Conservation (phyloP, 1,140 invertebrate genomes). For the Cotesia chilonis region DNA sequence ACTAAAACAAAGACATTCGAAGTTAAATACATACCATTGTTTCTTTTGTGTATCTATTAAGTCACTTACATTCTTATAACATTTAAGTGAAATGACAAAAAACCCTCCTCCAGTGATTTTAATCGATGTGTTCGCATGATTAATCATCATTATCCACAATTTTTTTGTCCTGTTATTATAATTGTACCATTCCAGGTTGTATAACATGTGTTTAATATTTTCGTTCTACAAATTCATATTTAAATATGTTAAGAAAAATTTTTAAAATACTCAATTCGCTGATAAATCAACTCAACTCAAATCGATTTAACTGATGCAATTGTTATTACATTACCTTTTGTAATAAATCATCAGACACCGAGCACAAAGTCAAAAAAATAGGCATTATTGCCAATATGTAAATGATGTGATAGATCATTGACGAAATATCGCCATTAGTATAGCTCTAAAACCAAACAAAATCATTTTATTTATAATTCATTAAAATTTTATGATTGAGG, state of each 20-base stretch:
- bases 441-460: background rate
- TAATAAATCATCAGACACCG: background rate
- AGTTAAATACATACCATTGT: background rate
- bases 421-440: background rate
- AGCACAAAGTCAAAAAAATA: background rate
- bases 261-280: too few species aligned
- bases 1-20: background rate
- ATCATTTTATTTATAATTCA: background rate
- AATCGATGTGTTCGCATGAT: background rate
- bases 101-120: constrained; percentile 11
- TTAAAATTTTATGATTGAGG: too few species aligned
- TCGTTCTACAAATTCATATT: background rate
- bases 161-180: background rate
- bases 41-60: too few species aligned
- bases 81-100: constrained; percentile 11
- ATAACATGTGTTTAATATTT: constrained; percentile 1
- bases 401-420: background rate
- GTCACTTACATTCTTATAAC: constrained; percentile 18
- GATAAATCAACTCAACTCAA: too few species aligned
- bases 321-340: background rate
- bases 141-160: background rate
- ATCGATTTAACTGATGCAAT: too few species aligned
- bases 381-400: background rate
- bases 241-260: too few species aligned
- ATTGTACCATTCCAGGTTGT: constrained; percentile 14